Evolutionary conservation across 2,888 invertebrate species (phyloP).

Genomic region (Dichetophora obliterata): DNA sequence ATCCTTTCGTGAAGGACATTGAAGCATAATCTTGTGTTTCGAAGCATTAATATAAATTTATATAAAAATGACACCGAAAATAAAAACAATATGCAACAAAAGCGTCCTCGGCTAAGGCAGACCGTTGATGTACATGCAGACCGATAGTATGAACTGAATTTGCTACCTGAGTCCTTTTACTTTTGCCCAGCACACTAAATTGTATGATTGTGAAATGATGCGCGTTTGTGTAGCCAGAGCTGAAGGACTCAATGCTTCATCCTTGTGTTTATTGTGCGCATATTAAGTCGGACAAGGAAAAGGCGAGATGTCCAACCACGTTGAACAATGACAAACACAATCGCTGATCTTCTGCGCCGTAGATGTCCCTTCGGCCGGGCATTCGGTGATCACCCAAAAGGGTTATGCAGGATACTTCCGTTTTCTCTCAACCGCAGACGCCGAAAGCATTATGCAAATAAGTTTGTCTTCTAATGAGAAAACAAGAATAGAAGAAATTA

Average conservation of each 20-base stretch:
- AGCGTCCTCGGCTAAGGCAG: too few relatives aligned
- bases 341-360: not conserved
- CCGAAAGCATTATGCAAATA: slow-evolving; percentile 37
- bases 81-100: not conserved
- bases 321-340: slow-evolving; percentile 32
- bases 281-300: slow-evolving; percentile 27
- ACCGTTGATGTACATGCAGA: too few relatives aligned
- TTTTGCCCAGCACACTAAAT: not conserved
- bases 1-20: not conserved
- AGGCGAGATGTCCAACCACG: slow-evolving; percentile 37
- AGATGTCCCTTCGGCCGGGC: slow-evolving; percentile 1
- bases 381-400: not conserved
- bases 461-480: not conserved
- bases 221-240: slow-evolving; percentile 22
- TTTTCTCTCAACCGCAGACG: slow-evolving; percentile 1
- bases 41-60: not conserved
- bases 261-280: slow-evolving; percentile 24
- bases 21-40: not conserved
- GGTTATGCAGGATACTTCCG: not conserved
- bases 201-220: not conserved
- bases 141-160: not conserved
- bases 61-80: slow-evolving; percentile 11
- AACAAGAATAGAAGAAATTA: not conserved
- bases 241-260: not conserved
- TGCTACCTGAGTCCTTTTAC: not conserved